These are phyloP conservation scores for Grammomys surdaster DNA, from an alignment of 2,113 vertebrate genomes.

Conservation along the genomic window DNA sequence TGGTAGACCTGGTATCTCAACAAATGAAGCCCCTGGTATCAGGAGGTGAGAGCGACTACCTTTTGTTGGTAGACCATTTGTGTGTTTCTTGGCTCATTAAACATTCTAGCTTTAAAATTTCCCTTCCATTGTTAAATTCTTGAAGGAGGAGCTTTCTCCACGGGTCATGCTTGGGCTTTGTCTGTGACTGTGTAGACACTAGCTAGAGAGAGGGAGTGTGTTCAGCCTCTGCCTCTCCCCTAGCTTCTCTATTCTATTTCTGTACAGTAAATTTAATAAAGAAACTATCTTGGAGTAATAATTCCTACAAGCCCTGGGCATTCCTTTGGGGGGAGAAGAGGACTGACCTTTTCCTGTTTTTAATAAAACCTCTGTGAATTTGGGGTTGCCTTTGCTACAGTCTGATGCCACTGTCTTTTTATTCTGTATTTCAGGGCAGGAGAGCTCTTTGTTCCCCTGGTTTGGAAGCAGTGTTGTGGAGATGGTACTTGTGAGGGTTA, in stretches of 20 bases:
- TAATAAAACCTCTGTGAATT: constrained; percentile 80
- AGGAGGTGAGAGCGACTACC: background rate
- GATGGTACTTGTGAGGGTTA: background rate
- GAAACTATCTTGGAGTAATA: constrained; percentile 82
- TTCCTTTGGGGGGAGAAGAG: constrained; percentile 78
- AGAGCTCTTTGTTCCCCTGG: constrained; percentile 63
- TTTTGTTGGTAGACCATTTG: background rate
- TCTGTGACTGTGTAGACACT: constrained; percentile 23
- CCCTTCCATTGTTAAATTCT: constrained; percentile 47
- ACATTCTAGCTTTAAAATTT: constrained; percentile 3
- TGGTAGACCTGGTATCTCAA: background rate
- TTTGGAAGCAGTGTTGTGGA: constrained; percentile 30
- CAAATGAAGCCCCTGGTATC: background rate
- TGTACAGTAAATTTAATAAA: constrained; percentile 83
- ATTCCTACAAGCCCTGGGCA: constrained; percentile 79
- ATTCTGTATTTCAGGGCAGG: constrained; percentile 57
- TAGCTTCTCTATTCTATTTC: constrained; percentile 61
- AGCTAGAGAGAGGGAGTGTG: no score
- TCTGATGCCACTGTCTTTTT: constrained; percentile 63
- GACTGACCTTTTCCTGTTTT: constrained; percentile 83
- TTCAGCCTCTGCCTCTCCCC: constrained; percentile 45
- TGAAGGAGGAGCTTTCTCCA: background rate
- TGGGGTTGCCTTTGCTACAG: constrained; percentile 71
- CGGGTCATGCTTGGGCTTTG: background rate
- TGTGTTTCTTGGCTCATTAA: constrained; percentile 40